Base-by-base conservation (phyloP, 2,113 vertebrate genomes). In the Rhineura floridana region DNA sequence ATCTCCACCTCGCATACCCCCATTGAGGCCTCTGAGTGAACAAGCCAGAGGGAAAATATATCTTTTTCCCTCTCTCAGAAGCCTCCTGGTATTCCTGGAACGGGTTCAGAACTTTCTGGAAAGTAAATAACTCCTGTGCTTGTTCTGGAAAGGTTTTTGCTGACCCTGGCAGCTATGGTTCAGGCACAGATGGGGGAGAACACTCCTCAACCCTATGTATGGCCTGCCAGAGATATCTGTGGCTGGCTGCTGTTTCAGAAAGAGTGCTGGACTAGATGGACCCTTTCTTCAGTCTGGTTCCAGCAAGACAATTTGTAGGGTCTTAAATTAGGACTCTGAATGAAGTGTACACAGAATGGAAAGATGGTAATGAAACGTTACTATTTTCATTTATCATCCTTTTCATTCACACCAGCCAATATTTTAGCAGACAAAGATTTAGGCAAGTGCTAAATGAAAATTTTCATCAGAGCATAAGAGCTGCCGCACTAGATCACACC, bases 341-440 rank as follows among this genome's bases (percentile, higher is more conserved):
- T 62, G 36, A 10, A 75, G 50, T 72, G 63, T 84, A 55, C 13
- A 55, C 15, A 73, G 30, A 73, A 55, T 48, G 44, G 81, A 83
- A 83, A 69, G 42, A 44, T 46, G 42, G 28, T 83, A 83, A 83
- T 83, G 81, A 63, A 83, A 67, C 44, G 69, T 76, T 63, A 85
- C 36, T 76, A 62, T 76, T 85, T 76, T 44, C 70, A 85, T 76
- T 75, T 62, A 62, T 85, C 72, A 85, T 5, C 21, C 55, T 30
- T 81, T 81, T 80, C 62, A 63, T 65, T 65, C 80, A 2, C n/a
- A 44, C 36, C 52, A 63, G 72, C 39, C 84, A 77, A 77, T 65
- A 76, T 85, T 75, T 36, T 62, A 62, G 73, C 42, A 77, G 55
- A 33, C 42, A 28, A 39, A 77, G 84, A 23, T 76, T 46, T 62